phyloP scores from a whole-genome alignment of 1,140 invertebrate genomes.

The Drosophila lacertosa region DNA sequence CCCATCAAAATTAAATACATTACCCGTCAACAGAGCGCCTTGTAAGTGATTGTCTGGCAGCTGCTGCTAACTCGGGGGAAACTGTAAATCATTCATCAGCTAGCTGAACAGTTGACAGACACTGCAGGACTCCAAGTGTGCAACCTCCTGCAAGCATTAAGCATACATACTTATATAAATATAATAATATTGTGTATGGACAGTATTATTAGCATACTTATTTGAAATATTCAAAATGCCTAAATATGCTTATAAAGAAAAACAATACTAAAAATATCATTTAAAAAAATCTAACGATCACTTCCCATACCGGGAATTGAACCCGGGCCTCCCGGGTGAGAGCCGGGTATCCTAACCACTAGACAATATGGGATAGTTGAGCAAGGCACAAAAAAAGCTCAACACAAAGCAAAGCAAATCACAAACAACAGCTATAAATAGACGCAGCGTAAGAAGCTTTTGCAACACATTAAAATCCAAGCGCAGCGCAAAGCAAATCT shows the following conservation, averaged over 20 bases:
- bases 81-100: constrained; percentile 32
- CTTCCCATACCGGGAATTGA: constrained; percentile 93
- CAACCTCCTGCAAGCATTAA: too few species aligned
- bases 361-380: constrained; percentile 7
- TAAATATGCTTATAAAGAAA: too few species aligned
- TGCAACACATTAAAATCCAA: not conserved
- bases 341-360: constrained; percentile 89
- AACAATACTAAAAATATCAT: not conserved
- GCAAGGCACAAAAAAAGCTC: not conserved
- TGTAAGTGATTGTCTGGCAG: too few species aligned
- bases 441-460: not conserved
- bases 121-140: not conserved
- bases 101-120: constrained; percentile 18
- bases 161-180: too few species aligned
- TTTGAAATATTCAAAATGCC: too few species aligned
- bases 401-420: not conserved
- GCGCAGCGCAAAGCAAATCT: constrained; percentile 1
- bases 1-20: constrained; percentile 12
- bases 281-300: constrained; percentile 85
- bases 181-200: too few species aligned
- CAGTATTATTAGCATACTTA: too few species aligned
- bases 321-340: constrained; percentile 93
- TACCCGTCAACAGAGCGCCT: not conserved
- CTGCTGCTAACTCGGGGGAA: constrained; percentile 16
- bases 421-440: constrained; percentile 24